Conservation (phyloP, 1,140 invertebrate species). For the Dendrolimus kikuchii region DNA sequence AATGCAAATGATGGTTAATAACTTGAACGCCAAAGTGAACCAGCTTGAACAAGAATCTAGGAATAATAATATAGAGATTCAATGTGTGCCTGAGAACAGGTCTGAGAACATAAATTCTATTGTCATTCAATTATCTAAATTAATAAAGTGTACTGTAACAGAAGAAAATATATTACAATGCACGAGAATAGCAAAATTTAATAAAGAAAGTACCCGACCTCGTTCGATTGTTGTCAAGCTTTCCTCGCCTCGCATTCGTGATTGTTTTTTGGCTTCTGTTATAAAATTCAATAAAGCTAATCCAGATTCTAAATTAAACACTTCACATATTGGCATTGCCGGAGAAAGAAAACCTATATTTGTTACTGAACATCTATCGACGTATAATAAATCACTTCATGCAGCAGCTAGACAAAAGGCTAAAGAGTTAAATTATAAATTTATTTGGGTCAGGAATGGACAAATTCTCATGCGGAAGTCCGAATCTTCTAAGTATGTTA, state of each 20-base stretch:
- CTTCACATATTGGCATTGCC: too few species aligned
- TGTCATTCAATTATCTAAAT: conserved; percentile 11
- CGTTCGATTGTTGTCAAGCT: conserved; percentile 17
- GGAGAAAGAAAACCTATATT: conserved; percentile 8
- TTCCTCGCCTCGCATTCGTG: conserved; percentile 11
- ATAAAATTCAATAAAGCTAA: conserved; percentile 17
- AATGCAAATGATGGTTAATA: too few species aligned
- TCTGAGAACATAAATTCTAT: conserved; percentile 14
- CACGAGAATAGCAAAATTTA: conserved; percentile 13
- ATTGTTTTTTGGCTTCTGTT: conserved; percentile 14
- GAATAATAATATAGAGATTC: conserved; percentile 14
- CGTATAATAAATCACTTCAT: conserved; percentile 16
- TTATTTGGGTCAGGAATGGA: too few species aligned
- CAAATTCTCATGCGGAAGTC: too few species aligned
- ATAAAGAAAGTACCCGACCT: conserved; percentile 12
- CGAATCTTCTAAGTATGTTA: too few species aligned
- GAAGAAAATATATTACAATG: conserved; percentile 16
- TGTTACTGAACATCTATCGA: conserved; percentile 15
- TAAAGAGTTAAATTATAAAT: too few species aligned
- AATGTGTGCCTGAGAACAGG: conserved; percentile 15
- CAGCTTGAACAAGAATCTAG: conserved; percentile 12
- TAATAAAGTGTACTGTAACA: conserved; percentile 11
- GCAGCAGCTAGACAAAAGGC: too few species aligned
- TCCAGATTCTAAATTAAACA: conserved; percentile 18
- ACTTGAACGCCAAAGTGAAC: too few species aligned